phyloP scores from a whole-genome alignment of 2,888 invertebrate species.

The Thera obeliscata region DNA sequence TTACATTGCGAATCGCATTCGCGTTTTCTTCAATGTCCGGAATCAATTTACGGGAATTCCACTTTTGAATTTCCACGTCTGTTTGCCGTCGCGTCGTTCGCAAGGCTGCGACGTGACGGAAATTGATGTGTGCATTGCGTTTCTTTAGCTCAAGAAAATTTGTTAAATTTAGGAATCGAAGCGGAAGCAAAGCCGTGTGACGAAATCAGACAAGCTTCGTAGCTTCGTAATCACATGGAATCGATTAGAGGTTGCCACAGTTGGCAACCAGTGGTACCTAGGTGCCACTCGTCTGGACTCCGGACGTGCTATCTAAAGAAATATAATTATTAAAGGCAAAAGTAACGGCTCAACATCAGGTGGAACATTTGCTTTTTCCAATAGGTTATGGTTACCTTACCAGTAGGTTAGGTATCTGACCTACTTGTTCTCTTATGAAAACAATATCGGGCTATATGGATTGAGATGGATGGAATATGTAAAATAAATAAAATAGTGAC shows the following conservation, averaged over 20 bases:
- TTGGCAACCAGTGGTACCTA: neutral
- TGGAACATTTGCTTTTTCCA: too few relatives aligned
- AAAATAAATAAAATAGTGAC: too few relatives aligned
- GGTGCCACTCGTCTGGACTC: too few relatives aligned
- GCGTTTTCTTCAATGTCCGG: conserved; percentile 66
- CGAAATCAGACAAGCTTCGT: conserved; percentile 42
- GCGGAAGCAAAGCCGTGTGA: conserved; percentile 56
- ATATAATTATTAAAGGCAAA: too few relatives aligned
- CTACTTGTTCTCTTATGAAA: too few relatives aligned
- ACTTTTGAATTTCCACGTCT: conserved; percentile 53
- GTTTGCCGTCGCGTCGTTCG: conserved; percentile 58
- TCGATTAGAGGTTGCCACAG: neutral
- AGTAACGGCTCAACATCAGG: too few relatives aligned
- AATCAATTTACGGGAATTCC: conserved; percentile 75
- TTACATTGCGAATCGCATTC: conserved; percentile 69
- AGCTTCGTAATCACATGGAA: neutral
- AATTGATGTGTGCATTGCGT: conserved; percentile 79
- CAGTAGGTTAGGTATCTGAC: too few relatives aligned
- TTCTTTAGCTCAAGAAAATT: conserved; percentile 55
- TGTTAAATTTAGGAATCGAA: conserved; percentile 53
- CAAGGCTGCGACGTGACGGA: conserved; percentile 65
- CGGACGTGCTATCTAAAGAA: too few relatives aligned
- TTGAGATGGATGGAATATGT: too few relatives aligned
- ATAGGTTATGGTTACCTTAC: too few relatives aligned
- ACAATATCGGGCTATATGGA: too few relatives aligned